phyloP scores from a whole-genome alignment of 2,113 vertebrate species.

The Platysternon megacephalum region DNA sequence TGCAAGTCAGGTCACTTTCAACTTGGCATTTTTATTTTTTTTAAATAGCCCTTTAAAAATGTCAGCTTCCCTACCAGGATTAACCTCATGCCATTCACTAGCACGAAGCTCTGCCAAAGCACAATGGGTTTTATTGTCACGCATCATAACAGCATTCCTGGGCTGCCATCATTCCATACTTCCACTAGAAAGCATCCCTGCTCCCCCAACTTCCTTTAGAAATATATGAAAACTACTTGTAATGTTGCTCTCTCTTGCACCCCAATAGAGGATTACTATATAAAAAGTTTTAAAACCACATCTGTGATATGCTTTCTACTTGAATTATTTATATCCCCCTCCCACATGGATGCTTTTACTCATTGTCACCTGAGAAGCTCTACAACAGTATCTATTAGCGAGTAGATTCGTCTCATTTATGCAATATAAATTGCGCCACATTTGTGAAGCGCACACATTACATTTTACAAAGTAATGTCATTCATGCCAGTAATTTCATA shows the following conservation, averaged over 20 bases:
- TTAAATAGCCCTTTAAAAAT: background rate
- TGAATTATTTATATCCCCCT: background rate
- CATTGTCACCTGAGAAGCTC: background rate
- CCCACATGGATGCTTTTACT: fast-evolving
- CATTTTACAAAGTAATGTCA: fast-evolving
- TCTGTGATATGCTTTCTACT: background rate
- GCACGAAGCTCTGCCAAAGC: fast-evolving
- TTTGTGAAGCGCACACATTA: fast-evolving
- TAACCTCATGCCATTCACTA: background rate
- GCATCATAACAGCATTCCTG: background rate
- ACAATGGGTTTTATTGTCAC: fast-evolving
- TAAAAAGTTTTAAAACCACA: background rate
- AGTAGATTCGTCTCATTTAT: fast-evolving
- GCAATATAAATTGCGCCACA: no score
- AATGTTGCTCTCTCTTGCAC: background rate
- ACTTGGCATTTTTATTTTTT: background rate
- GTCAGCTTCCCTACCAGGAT: background rate
- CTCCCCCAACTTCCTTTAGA: fast-evolving
- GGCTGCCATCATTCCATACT: background rate
- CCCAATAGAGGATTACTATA: background rate
- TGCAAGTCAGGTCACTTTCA: fast-evolving
- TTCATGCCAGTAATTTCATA: fast-evolving
- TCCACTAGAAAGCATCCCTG: background rate
- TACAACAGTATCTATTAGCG: background rate
- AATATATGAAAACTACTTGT: background rate